Base-by-base conservation (phyloP, 2,113 vertebrate genomes). In the Scolopax mira region DNA sequence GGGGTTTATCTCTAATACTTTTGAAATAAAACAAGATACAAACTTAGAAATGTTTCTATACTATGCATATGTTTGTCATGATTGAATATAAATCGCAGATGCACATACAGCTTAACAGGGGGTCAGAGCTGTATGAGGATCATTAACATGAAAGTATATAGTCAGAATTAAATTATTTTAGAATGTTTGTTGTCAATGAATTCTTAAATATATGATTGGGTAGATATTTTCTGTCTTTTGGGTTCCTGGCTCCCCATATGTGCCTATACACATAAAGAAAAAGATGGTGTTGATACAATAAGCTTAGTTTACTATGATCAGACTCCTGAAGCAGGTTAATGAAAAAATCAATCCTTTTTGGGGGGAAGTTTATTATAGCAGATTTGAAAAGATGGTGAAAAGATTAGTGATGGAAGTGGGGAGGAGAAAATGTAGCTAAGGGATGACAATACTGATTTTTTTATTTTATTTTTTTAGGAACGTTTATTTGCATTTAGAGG, bases 311-410 rank as follows among this genome's bases (percentile, higher is more conserved):
- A 52, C n/a, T 67, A 11, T n/a, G 33, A 73, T 18, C 39, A 70
- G 24, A 61, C 41, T 85, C 60, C 67, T 69, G 48, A 80, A 37
- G 15, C 24, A 52, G 18, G 8, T 88, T 78, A 57, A 66, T 37
- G 13, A 82, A 73, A 88, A 73, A 51, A n/a, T 7, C 24, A 42
- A 4, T 30, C 8, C 3, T 41, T 79, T 51, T n/a, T 24, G 16
- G 9, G 18, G 25, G 10, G 67, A 42, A 46, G 3, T 42, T 5
- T 37, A 30, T 9, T 46, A 39, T 9, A 64, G 15, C 15, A 54
- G 46, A 37, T 66, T n/a, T 0, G 1, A 51, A 23, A 66, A 83
- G 61, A 49, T n/a, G n/a, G n/a, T n/a, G n/a, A n/a, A n/a, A n/a
- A n/a, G n/a, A 4, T 24, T 52, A 37, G 13, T 78, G 13, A 18